phyloP scores from a whole-genome alignment of 2,888 invertebrate genomes.

The Rotaria macrura region DNA sequence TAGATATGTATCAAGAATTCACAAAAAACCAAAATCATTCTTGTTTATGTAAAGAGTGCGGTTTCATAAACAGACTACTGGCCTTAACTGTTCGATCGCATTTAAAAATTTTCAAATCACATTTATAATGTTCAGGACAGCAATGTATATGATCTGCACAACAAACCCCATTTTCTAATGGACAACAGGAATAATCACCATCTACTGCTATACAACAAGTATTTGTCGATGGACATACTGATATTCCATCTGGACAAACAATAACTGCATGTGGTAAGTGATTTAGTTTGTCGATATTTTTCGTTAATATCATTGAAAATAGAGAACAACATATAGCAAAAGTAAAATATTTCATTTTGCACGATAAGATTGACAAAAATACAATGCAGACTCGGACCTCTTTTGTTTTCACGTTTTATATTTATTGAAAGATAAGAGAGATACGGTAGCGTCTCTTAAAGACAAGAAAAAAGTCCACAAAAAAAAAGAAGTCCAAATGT shows the following conservation, averaged over 20 bases:
- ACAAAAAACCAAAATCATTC: background rate
- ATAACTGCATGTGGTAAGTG: background rate
- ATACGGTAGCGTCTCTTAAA: background rate
- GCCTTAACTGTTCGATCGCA: background rate
- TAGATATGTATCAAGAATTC: too few species aligned
- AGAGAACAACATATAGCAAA: background rate
- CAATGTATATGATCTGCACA: constrained; percentile 2
- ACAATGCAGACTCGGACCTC: background rate
- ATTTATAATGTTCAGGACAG: constrained; percentile 19
- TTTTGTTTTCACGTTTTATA: background rate
- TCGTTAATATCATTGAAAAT: background rate
- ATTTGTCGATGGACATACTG: background rate
- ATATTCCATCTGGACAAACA: background rate
- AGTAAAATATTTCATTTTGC: background rate
- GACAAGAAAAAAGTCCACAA: background rate
- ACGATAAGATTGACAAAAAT: background rate
- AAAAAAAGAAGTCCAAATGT: background rate
- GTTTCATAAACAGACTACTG: background rate
- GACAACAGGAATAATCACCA: background rate
- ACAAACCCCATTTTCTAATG: background rate
- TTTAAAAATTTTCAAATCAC: background rate
- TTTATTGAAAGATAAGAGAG: background rate
- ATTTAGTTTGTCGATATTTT: background rate
- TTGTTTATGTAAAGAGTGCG: background rate
- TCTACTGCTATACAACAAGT: background rate